These are phyloP conservation scores for Panulirus ornatus DNA, from an alignment of 1,140 invertebrate species.

Conservation along the genomic window DNA sequence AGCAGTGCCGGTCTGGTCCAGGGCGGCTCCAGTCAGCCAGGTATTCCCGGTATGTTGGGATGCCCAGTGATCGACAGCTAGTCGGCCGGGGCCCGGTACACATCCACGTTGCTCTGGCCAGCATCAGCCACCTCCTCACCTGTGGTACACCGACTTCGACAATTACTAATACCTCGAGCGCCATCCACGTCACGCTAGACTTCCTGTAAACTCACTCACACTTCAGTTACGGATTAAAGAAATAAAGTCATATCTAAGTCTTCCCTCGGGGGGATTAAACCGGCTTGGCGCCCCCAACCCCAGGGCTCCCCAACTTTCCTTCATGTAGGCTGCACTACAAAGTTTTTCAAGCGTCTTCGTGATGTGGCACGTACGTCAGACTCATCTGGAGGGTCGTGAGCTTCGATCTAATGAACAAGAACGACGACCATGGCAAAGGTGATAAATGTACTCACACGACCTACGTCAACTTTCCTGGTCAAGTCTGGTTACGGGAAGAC, in stretches of 20 bases:
- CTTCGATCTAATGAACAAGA: no score
- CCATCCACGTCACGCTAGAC: not conserved
- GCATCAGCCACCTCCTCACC: not conserved
- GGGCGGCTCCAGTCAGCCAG: not conserved
- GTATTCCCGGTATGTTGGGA: not conserved
- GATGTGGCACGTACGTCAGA: no score
- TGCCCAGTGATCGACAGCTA: not conserved
- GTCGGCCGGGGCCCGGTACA: not conserved
- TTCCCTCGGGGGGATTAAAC: no score
- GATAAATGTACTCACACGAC: no score
- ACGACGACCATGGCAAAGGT: no score
- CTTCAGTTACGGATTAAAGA: not conserved
- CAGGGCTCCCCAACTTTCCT: no score
- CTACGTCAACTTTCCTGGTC: no score
- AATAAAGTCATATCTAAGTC: not conserved
- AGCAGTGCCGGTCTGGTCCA: not conserved
- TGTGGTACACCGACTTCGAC: not conserved
- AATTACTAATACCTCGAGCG: not conserved
- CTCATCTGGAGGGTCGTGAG: no score
- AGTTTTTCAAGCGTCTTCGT: no score
- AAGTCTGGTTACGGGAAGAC: no score
- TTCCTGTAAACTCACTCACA: not conserved
- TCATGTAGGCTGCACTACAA: no score
- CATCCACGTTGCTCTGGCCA: not conserved
- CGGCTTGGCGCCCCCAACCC: no score